Evolutionary conservation across 37 sponge, comb jelly and placozoan species (phyloP).

Genomic region (Aplysina aerophoba): DNA sequence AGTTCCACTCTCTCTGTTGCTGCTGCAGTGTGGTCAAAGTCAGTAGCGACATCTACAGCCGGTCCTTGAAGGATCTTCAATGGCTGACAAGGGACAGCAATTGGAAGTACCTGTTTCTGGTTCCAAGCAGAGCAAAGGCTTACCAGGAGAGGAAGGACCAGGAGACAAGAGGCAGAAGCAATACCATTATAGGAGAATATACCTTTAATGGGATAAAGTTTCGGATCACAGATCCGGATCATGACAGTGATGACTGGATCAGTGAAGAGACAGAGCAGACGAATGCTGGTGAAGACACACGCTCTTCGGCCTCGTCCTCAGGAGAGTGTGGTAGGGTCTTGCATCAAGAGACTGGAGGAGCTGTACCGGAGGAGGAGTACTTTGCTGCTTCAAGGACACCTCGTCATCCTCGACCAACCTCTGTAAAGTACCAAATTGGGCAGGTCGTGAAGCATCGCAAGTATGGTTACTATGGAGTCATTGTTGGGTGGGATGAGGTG

Average conservation of each 20-base stretch:
- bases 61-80: not conserved
- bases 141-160: not conserved
- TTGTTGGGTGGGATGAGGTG: conserved; percentile 81
- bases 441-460: conserved; percentile 70
- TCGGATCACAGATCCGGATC: not conserved
- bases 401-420: conserved; percentile 40
- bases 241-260: no score
- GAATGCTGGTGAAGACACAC: no score
- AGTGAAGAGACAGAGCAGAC: no score
- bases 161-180: not conserved
- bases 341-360: not conserved
- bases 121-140: conserved; percentile 3
- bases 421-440: conserved; percentile 63
- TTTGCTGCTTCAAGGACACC: conserved; percentile 65
- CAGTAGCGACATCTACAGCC: not conserved
- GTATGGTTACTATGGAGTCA: conserved; percentile 71
- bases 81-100: conserved; percentile 4
- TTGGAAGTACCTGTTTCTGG: conserved; percentile 24
- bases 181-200: not conserved
- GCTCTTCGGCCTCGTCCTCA: no score
- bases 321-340: not conserved
- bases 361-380: conserved; percentile 58
- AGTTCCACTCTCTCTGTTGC: no score
- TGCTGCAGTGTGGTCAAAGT: not conserved
- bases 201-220: not conserved